Evolutionary conservation across 37 sponge, comb jelly and placozoan genomes (phyloP).

Genomic region (Axinella damicornis): DNA sequence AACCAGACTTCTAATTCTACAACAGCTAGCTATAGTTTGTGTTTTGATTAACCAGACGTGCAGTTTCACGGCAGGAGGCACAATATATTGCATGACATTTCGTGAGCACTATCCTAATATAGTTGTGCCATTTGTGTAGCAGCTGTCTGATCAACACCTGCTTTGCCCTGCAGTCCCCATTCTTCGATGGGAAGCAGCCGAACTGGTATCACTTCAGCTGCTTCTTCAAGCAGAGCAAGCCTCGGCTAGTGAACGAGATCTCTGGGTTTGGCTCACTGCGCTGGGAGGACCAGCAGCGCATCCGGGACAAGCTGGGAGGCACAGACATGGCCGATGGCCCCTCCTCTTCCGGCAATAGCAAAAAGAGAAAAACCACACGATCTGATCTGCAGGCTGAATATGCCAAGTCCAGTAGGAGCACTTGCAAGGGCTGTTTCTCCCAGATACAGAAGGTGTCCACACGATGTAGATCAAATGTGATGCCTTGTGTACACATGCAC

Average conservation of each 20-base stretch:
- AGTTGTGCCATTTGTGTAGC: too few relatives aligned
- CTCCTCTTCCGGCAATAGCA: not conserved
- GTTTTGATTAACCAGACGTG: too few relatives aligned
- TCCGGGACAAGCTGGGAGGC: constrained; percentile 68
- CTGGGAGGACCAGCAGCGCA: constrained; percentile 95
- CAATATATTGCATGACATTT: too few relatives aligned
- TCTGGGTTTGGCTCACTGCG: constrained; percentile 85
- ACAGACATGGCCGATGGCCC: constrained; percentile 19
- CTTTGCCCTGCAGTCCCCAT: constrained; percentile 67
- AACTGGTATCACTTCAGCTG: constrained; percentile 95
- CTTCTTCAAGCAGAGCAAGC: constrained; percentile 85
- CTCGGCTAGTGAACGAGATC: constrained; percentile 65
- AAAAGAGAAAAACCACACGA: constrained; percentile 7
- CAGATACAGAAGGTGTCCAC: constrained; percentile 92
- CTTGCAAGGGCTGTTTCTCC: constrained; percentile 74
- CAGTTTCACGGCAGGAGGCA: too few relatives aligned
- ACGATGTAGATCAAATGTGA: too few relatives aligned
- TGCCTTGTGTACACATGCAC: too few relatives aligned
- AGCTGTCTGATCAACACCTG: too few relatives aligned
- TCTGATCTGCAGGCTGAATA: constrained; percentile 82
- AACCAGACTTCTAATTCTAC: too few relatives aligned
- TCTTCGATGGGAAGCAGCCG: constrained; percentile 97
- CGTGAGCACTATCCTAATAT: too few relatives aligned
- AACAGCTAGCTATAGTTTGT: too few relatives aligned
- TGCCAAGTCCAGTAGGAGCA: constrained; percentile 87